These are phyloP conservation scores for Cephus pulcher DNA, from an alignment of 2,888 invertebrate genomes.

Conservation along the genomic window DNA sequence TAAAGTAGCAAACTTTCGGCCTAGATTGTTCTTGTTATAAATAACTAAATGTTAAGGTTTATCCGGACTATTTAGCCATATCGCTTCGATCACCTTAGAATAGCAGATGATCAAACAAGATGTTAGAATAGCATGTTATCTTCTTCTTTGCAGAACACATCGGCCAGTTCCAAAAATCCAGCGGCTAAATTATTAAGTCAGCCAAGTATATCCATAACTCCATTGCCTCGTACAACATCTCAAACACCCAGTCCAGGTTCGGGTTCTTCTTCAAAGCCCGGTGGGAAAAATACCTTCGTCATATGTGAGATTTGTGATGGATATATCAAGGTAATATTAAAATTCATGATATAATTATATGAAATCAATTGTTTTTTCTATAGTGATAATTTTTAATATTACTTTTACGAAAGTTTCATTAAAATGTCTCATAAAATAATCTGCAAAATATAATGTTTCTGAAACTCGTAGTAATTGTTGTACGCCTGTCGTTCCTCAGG, in stretches of 20 bases:
- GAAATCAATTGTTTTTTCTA: not conserved
- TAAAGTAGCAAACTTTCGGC: constrained; percentile 68
- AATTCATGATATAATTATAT: not conserved
- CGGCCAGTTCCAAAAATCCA: constrained; percentile 60
- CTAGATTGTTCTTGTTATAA: constrained; percentile 62
- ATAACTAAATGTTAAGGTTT: constrained; percentile 52
- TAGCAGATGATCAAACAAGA: too few species aligned
- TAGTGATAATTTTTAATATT: not conserved
- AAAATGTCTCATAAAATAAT: not conserved
- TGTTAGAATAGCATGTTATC: not conserved
- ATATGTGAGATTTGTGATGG: constrained; percentile 98
- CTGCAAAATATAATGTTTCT: not conserved
- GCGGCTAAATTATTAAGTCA: constrained; percentile 73
- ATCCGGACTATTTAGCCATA: not conserved
- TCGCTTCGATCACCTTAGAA: too few species aligned
- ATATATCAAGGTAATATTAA: constrained; percentile 79
- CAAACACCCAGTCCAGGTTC: constrained; percentile 61
- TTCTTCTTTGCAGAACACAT: constrained; percentile 57
- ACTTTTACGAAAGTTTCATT: constrained; percentile 1
- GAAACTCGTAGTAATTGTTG: too few species aligned
- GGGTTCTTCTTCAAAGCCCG: constrained; percentile 61
- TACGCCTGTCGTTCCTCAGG: constrained; percentile 62
- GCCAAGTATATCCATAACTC: constrained; percentile 92
- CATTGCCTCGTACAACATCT: constrained; percentile 77
- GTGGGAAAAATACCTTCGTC: constrained; percentile 85